A percentile compares a stretch with the other conserved stretches of the same genome.
These are phyloP conservation scores for Aricia artaxerxes DNA, from an alignment of 2,888 invertebrate genomes.

Conservation along the genomic window DNA sequence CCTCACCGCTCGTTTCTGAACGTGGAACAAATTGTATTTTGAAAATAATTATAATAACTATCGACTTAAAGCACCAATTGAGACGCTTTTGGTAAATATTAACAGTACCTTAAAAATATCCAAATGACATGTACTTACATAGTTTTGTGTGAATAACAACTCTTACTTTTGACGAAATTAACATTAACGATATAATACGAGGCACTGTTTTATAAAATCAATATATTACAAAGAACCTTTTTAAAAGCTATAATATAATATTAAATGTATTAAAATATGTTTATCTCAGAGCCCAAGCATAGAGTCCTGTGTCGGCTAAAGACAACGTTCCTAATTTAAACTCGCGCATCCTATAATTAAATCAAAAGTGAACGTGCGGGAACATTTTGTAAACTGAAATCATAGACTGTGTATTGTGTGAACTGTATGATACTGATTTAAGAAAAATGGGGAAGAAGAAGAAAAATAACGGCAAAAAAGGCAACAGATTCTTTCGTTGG, in stretches of 20 bases:
- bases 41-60: constrained; percentile 26
- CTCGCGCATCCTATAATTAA: constrained; percentile 49
- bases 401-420: constrained; percentile 51
- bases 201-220: neutral
- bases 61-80: constrained; percentile 4
- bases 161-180: neutral
- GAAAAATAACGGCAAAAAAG: constrained; percentile 67
- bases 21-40: constrained; percentile 49
- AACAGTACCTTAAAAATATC: neutral
- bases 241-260: neutral
- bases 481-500: constrained; percentile 74
- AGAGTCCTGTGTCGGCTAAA: constrained; percentile 66
- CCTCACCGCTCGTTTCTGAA: constrained; percentile 60
- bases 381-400: constrained; percentile 41
- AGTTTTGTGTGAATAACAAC: neutral
- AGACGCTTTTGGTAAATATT: neutral
- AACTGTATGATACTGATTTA: constrained; percentile 52
- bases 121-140: neutral
- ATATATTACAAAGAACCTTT: neutral
- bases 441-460: constrained; percentile 74
- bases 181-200: neutral
- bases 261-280: constrained; percentile 34
- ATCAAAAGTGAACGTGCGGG: constrained; percentile 46
- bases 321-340: constrained; percentile 51
- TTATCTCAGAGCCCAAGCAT: constrained; percentile 55